Conservation (phyloP, 2,113 vertebrate species). For the Saccopteryx bilineata region DNA sequence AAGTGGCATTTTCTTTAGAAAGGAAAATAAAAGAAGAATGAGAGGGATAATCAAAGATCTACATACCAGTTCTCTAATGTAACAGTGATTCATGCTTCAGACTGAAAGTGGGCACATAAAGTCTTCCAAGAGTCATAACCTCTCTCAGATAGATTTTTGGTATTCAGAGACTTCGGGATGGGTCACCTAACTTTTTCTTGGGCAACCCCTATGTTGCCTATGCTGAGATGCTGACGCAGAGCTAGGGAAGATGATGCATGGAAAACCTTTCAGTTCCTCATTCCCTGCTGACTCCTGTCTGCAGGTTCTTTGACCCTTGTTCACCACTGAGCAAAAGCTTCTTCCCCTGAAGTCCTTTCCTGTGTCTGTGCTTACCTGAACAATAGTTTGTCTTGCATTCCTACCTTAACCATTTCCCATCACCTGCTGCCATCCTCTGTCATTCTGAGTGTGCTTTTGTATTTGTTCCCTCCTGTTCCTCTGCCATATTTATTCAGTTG, state of each 20-base stretch:
- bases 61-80: background rate
- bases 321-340: accelerated
- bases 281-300: no score
- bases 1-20: background rate
- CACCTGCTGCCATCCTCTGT: background rate
- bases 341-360: background rate
- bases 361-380: background rate
- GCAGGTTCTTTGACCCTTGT: background rate
- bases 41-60: background rate
- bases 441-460: background rate
- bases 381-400: accelerated
- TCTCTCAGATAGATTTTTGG: background rate
- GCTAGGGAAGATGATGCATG: background rate
- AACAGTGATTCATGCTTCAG: background rate
- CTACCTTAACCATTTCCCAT: accelerated
- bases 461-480: background rate
- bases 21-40: background rate
- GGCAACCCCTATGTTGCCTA: background rate
- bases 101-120: background rate
- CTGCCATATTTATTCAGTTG: background rate
- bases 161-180: background rate
- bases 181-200: background rate
- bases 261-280: background rate
- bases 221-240: no score
- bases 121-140: background rate